Evolutionary conservation across 2,888 invertebrate genomes (phyloP).

Genomic region (Caradrina kadenii): DNA sequence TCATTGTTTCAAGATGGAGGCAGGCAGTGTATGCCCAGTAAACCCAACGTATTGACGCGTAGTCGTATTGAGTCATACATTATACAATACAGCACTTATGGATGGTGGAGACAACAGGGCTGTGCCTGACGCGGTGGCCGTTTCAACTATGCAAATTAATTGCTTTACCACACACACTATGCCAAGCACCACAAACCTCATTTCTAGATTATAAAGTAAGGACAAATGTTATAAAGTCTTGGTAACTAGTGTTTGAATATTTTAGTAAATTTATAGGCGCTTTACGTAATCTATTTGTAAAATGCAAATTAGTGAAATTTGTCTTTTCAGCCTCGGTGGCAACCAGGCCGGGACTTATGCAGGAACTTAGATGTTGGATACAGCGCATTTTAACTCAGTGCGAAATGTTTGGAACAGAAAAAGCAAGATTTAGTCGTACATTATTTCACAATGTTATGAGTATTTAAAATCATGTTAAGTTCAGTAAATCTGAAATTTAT

Average conservation of each 20-base stretch:
- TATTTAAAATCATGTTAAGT: too few species aligned
- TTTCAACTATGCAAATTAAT: conserved; percentile 84
- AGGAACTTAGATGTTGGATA: conserved; percentile 27
- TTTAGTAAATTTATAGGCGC: conserved; percentile 42
- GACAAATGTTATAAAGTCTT: conserved; percentile 47
- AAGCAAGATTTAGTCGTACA: background rate
- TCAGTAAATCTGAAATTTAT: too few species aligned
- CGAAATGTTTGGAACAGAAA: conserved; percentile 10
- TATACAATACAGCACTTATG: conserved; percentile 57
- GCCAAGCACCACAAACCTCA: conserved; percentile 68
- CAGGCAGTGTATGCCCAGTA: conserved; percentile 39
- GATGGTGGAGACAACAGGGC: conserved; percentile 53
- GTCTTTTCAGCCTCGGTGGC: conserved; percentile 29
- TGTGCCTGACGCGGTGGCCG: conserved; percentile 66
- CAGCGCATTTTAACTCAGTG: background rate
- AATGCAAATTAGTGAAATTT: conserved; percentile 50
- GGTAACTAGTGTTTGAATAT: conserved; percentile 49
- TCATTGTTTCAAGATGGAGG: conserved; percentile 9
- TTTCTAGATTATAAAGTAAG: conserved; percentile 60
- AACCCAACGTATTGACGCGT: conserved; percentile 53
- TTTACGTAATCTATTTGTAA: conserved; percentile 44
- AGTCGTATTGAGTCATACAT: conserved; percentile 45
- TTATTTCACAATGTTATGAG: too few species aligned
- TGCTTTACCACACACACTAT: conserved; percentile 69
- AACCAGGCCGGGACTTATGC: conserved; percentile 14